phyloP scores from a whole-genome alignment of 2,888 invertebrate species.

The Neria commutata region DNA sequence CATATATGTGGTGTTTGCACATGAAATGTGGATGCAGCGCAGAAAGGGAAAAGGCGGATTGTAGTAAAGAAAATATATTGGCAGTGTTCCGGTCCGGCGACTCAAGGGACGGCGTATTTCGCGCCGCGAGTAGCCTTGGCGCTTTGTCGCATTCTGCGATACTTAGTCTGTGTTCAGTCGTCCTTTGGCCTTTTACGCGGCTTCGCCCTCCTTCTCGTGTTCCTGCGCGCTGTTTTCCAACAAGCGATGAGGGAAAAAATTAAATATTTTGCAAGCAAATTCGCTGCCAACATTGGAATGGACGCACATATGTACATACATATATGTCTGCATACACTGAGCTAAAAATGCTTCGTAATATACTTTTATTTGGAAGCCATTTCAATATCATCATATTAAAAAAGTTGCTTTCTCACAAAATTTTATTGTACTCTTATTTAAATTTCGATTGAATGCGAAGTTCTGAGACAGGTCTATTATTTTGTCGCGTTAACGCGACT shows the following conservation, averaged over 20 bases:
- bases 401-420: too few species aligned
- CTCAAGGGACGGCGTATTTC: too few species aligned
- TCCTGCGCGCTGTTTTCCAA: slow-evolving; percentile 27
- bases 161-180: slow-evolving; percentile 14
- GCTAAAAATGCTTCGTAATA: too few species aligned
- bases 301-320: too few species aligned
- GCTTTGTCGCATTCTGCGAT: slow-evolving; percentile 30
- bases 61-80: slow-evolving; percentile 31
- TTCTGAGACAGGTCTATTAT: too few species aligned
- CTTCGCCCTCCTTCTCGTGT: not conserved
- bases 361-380: too few species aligned
- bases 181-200: slow-evolving; percentile 9
- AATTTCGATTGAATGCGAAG: too few species aligned
- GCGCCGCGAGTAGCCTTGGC: slow-evolving; percentile 33
- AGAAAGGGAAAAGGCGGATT: slow-evolving; percentile 9
- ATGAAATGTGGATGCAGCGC: not conserved
- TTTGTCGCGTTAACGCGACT: too few species aligned
- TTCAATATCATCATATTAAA: too few species aligned
- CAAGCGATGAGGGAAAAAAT: slow-evolving; percentile 30
- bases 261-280: slow-evolving; percentile 26
- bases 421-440: too few species aligned
- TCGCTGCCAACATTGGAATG: slow-evolving; percentile 21
- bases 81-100: slow-evolving; percentile 28
- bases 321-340: too few species aligned
- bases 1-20: slow-evolving; percentile 3